Evolutionary conservation across 2,797 vertebrate species (phyloP), one percentile per base, ranked within the genome.

Genomic region (Poecilia wingei): DNA sequence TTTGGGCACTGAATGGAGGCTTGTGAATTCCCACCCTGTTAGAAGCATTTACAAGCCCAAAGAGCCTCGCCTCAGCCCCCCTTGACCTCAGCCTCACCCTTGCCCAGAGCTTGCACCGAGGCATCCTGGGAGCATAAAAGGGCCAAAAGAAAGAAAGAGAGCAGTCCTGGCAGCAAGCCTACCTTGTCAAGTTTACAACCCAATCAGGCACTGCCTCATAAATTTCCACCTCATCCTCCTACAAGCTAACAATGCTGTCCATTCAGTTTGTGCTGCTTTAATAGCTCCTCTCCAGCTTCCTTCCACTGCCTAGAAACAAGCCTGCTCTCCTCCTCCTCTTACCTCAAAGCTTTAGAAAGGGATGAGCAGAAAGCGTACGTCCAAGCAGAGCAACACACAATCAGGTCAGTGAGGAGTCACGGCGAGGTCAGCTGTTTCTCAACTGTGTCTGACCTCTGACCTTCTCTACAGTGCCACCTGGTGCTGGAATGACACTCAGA

Each of bases 401-500:
- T 86, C 83, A 87, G 91, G 93, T 90, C 91, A 94, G 89, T 73
- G 16, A 83, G 84, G 92, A 93, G 94, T 95, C 95, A 95, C 47
- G n/a, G 89, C 69, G 87, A 91, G 95, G 94, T 97, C 96, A 94
- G 94, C 89, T 82, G 90, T 86, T 95, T 94, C 88, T 97, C 97
- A 98, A 97, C 97, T 97, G 92, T 92, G 94, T 85, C 73, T 89
- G 95, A 98, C 97, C 97, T 95, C 82, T 95, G 94, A 92, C 94
- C 91, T 90, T 85, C 73, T 86, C 84, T 78, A 31, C 55, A 82
- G 86, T 95, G 96, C 95, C 96, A 95, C 96, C 97, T 97, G 96
- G 93, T 66, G n/a, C 85, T 85, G 77, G 77, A 77, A 87, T 85
- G 72, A 88, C 82, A 89, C 87, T 86, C 88, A 76, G 78, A 69